These are phyloP conservation scores for Drosophila guanche DNA, from an alignment of 1,140 invertebrate species.

Conservation along the genomic window DNA sequence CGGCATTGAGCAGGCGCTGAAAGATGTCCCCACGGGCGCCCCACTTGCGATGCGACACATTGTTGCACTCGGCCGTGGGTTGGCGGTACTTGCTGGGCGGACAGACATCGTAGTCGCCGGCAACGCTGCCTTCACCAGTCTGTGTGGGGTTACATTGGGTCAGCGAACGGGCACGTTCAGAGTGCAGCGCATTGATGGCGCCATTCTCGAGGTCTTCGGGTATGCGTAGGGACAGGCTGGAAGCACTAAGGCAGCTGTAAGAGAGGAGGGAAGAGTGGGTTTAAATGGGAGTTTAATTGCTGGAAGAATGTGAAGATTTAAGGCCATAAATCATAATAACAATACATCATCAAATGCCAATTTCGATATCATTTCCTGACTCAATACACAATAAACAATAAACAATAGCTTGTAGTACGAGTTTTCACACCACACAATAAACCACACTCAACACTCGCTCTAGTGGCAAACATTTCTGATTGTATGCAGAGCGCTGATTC, in stretches of 20 bases:
- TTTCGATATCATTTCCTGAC: no score
- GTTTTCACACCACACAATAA: not conserved
- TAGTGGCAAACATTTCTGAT: no score
- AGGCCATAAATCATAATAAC: no score
- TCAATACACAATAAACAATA: not conserved
- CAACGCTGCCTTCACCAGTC: constrained; percentile 32
- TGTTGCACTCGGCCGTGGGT: constrained; percentile 96
- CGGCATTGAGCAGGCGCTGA: constrained; percentile 89
- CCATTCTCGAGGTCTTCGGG: constrained; percentile 76
- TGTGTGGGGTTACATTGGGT: constrained; percentile 42
- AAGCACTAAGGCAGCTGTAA: constrained; percentile 64
- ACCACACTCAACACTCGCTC: no score
- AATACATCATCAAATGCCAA: no score
- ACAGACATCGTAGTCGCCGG: constrained; percentile 84
- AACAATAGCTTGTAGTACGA: not conserved
- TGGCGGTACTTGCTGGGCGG: constrained; percentile 92
- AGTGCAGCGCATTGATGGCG: constrained; percentile 64
- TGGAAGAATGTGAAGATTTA: no score
- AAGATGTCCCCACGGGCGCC: constrained; percentile 93
- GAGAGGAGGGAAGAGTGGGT: not conserved
- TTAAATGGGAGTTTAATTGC: not conserved
- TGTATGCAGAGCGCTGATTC: no score
- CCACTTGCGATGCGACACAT: constrained; percentile 94
- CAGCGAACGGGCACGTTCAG: constrained; percentile 70
- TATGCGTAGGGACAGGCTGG: constrained; percentile 61